Percentiles rank a stretch among this genome's conserved stretches.
phyloP scores from a whole-genome alignment of 2,113 vertebrate genomes.

The Nibea coibor region DNA sequence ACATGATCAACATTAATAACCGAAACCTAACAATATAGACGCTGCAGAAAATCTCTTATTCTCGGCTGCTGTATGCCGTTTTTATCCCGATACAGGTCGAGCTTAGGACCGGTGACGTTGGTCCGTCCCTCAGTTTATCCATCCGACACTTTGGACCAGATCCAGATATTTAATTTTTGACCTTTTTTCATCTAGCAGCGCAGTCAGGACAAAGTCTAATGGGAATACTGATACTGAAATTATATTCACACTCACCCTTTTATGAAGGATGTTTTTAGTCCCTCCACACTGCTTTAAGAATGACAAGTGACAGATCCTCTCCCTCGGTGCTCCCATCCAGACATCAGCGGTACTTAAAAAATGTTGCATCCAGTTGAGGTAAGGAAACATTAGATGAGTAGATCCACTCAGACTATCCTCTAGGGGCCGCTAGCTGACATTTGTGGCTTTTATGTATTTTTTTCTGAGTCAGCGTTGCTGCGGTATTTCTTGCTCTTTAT shows the following conservation, averaged over 20 bases:
- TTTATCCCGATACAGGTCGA: background rate
- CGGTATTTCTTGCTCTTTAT: background rate
- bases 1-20: background rate
- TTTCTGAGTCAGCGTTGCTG: background rate
- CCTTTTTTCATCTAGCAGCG: background rate
- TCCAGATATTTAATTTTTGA: constrained; percentile 9
- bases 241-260: background rate
- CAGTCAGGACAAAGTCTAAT: background rate
- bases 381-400: background rate
- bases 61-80: background rate
- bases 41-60: too few relatives aligned
- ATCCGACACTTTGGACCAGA: background rate
- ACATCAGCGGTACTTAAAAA: background rate
- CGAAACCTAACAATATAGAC: background rate
- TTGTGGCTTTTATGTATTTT: background rate
- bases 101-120: background rate
- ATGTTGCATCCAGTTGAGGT: background rate
- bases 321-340: background rate
- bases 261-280: background rate
- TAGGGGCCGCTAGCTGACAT: background rate
- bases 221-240: background rate
- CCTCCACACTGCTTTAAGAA: background rate
- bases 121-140: background rate
- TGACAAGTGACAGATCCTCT: background rate
- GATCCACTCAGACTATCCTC: background rate